A percentile compares a stretch with the other conserved stretches of the same genome.
Evolutionary conservation across 2,113 vertebrate species (phyloP).

Genomic region (Cariama cristata): DNA sequence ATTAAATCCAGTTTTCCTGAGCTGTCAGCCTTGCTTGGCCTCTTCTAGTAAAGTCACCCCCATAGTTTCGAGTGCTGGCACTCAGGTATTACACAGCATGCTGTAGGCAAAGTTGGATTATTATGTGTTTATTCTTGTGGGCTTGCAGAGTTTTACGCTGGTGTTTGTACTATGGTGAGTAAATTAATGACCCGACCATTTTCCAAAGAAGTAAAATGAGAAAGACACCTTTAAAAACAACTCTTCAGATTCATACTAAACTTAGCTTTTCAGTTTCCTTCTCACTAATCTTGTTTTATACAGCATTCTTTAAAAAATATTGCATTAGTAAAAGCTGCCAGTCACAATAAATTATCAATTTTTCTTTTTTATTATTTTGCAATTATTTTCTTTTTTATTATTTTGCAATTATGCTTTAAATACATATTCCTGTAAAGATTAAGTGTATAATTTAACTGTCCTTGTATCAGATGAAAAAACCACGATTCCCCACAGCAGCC

Average conservation of each 20-base stretch:
- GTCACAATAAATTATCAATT: constrained; percentile 33
- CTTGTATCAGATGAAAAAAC: constrained; percentile 74
- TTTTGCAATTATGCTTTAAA: constrained; percentile 53
- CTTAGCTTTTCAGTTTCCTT: constrained; percentile 18
- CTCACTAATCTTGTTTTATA: neutral
- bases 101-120: neutral
- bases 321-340: constrained; percentile 36
- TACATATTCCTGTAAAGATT: constrained; percentile 63
- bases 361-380: constrained; percentile 22
- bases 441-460: constrained; percentile 75
- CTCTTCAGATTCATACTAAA: constrained; percentile 5
- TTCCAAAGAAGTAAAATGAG: neutral
- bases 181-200: neutral
- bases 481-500: constrained; percentile 77
- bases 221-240: neutral
- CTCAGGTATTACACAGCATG: neutral
- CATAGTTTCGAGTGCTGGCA: neutral
- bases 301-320: constrained; percentile 12
- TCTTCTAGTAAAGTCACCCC: neutral
- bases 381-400: constrained; percentile 8
- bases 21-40: neutral
- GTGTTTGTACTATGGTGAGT: neutral
- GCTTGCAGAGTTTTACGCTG: neutral
- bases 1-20: neutral
- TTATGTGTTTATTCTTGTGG: neutral